Percentiles rank a stretch among this genome's conserved stretches.
Conservation (phyloP, 2,888 invertebrate species). For the Plagiodera versicolora region DNA sequence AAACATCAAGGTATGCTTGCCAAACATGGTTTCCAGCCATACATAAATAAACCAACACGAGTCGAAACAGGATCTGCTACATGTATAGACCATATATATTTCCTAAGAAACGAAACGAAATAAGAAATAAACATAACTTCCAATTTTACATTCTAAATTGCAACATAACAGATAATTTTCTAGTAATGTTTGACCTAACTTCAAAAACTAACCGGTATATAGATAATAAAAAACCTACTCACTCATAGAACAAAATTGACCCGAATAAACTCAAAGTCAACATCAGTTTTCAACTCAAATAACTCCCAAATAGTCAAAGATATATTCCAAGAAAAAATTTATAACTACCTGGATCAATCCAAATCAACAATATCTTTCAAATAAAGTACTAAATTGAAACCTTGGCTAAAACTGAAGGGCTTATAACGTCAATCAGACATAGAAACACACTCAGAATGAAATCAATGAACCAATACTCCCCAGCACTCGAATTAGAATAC, state of each 20-base stretch:
- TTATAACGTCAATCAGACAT: too few relatives aligned
- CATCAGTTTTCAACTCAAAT: too few relatives aligned
- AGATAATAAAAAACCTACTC: background rate
- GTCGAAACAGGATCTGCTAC: background rate
- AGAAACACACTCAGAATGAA: background rate
- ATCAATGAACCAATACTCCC: constrained; percentile 2
- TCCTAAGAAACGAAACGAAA: background rate
- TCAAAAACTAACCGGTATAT: too few relatives aligned
- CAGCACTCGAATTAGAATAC: background rate
- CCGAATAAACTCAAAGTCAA: background rate
- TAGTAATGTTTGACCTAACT: too few relatives aligned
- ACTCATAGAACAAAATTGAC: background rate
- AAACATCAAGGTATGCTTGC: too few relatives aligned
- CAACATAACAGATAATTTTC: background rate
- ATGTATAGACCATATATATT: constrained; percentile 1
- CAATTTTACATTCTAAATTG: background rate
- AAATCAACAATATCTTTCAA: too few relatives aligned
- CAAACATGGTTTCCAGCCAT: too few relatives aligned
- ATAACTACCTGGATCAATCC: too few relatives aligned
- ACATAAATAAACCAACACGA: background rate
- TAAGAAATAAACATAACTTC: constrained; percentile 1
- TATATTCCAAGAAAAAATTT: too few relatives aligned
- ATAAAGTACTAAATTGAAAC: too few relatives aligned
- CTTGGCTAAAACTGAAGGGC: too few relatives aligned
- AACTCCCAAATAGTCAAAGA: background rate